Conservation (phyloP, 2,888 invertebrate species). For the Scaeva pyrastri region DNA sequence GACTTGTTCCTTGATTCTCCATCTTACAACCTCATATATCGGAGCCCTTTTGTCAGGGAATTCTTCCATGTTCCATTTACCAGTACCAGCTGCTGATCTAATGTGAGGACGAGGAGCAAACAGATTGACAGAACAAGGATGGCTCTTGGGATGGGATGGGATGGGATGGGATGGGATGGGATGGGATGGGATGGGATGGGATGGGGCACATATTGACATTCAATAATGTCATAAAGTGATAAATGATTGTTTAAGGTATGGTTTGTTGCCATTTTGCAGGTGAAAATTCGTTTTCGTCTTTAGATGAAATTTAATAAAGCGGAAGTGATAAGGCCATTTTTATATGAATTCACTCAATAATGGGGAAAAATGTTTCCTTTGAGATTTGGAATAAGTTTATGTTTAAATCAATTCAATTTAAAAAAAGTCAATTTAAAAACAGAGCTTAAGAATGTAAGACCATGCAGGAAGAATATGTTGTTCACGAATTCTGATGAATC, state of each 20-base stretch:
- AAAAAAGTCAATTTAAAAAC: no score
- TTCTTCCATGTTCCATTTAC: background rate
- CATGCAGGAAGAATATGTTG: no score
- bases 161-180: no score
- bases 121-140: constrained; percentile 38
- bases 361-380: background rate
- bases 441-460: no score
- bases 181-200: no score
- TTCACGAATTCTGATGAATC: no score
- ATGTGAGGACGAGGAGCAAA: constrained; percentile 24
- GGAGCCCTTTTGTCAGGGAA: background rate
- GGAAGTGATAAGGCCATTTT: constrained; percentile 8
- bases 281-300: background rate
- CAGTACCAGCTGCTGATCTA: constrained; percentile 25
- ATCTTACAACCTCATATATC: background rate
- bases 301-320: background rate
- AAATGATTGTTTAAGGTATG: constrained; percentile 25
- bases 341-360: constrained; percentile 4
- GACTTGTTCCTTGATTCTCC: constrained; percentile 8
- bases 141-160: background rate
- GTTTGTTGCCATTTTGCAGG: constrained; percentile 1
- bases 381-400: background rate
- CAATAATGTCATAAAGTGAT: constrained; percentile 42
- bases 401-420: background rate
- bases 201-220: constrained; percentile 22